Conservation (phyloP, 2,888 invertebrate species). For the Sipha maydis region DNA sequence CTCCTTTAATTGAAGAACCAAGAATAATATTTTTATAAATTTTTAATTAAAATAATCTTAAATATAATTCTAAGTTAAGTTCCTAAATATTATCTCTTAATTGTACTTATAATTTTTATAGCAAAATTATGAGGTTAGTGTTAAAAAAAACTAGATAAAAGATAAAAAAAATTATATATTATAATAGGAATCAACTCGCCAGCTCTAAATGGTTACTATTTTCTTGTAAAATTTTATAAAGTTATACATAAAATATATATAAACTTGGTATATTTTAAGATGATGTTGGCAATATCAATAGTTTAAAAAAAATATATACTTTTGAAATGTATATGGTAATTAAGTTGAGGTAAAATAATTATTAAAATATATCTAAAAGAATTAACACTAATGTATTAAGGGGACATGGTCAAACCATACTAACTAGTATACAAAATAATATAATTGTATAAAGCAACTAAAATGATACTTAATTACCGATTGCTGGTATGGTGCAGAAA, state of each 20-base stretch:
- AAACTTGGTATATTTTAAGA: background rate
- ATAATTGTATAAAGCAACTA: conserved; percentile 52
- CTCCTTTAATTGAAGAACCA: background rate
- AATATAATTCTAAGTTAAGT: background rate
- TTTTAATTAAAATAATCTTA: background rate
- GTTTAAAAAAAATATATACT: background rate
- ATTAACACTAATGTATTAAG: conserved; percentile 23
- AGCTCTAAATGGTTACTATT: background rate
- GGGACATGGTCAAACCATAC: conserved; percentile 39
- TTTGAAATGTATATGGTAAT: background rate
- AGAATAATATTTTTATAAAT: background rate
- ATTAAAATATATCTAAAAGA: background rate
- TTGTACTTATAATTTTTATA: background rate
- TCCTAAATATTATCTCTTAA: background rate
- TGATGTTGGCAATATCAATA: conserved; percentile 28
- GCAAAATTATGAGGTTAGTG: background rate
- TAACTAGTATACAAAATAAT: conserved; percentile 49
- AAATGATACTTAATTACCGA: conserved; percentile 56
- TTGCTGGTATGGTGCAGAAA: conserved; percentile 60
- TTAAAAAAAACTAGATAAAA: background rate
- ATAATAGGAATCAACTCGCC: background rate
- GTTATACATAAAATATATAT: background rate
- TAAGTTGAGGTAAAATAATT: background rate
- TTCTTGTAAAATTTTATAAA: background rate
- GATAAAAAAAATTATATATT: background rate